These are phyloP conservation scores for Apogon hyalosoma DNA, from an alignment of 2,797 vertebrate species.

Conservation along the genomic window DNA sequence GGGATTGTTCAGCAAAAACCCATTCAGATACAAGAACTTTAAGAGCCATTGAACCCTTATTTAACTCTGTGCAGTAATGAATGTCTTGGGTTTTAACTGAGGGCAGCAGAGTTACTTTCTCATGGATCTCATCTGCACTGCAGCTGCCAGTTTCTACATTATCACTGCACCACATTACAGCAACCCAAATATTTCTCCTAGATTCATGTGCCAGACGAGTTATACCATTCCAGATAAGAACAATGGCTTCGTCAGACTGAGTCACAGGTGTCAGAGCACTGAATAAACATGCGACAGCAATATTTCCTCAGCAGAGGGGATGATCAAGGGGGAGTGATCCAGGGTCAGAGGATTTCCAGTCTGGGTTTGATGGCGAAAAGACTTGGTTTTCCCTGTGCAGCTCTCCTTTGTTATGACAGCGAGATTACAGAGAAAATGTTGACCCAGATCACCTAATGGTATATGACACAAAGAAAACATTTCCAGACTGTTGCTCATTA, in stretches of 20 bases:
- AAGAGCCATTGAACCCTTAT: conserved; percentile 13
- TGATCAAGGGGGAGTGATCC: conserved; percentile 32
- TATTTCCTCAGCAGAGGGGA: conserved; percentile 63
- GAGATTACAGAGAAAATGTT: conserved; percentile 76
- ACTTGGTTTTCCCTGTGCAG: conserved; percentile 56
- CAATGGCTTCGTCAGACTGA: conserved; percentile 58
- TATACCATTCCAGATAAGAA: conserved; percentile 71
- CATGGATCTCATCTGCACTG: conserved; percentile 40
- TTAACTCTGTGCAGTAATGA: too few species aligned
- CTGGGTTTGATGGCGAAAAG: conserved; percentile 67
- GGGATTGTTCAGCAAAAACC: too few species aligned
- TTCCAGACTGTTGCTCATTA: conserved; percentile 70
- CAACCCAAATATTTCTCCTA: conserved; percentile 72
- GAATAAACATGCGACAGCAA: conserved; percentile 74
- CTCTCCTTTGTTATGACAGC: conserved; percentile 71
- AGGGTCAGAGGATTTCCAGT: conserved; percentile 71
- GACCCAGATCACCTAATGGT: conserved; percentile 76
- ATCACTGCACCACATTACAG: conserved; percentile 46
- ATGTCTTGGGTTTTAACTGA: conserved; percentile 26
- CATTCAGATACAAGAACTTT: conserved; percentile 2
- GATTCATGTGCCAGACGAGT: conserved; percentile 50
- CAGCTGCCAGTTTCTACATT: conserved; percentile 50
- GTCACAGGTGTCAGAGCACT: conserved; percentile 76
- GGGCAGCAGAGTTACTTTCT: conserved; percentile 53
- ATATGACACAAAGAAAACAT: conserved; percentile 77